A percentile compares a stretch with the other conserved stretches of the same genome.
These are phyloP conservation scores for Pseudococcus longispinus DNA, from an alignment of 2,888 invertebrate species.

Conservation along the genomic window DNA sequence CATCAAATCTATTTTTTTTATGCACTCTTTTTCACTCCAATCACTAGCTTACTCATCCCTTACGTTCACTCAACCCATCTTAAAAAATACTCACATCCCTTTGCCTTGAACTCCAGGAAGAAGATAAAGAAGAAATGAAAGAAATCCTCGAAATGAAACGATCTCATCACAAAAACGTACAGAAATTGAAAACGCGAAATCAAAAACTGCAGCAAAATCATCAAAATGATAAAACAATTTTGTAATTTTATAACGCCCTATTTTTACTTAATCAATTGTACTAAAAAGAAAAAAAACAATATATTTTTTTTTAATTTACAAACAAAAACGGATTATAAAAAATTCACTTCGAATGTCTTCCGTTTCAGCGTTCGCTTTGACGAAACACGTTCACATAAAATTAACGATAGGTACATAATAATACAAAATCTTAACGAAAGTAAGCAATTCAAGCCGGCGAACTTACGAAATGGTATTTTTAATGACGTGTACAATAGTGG, in stretches of 20 bases:
- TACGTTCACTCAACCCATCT: no score
- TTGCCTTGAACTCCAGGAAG: conserved; percentile 70
- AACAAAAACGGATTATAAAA: not conserved
- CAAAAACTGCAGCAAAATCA: conserved; percentile 54
- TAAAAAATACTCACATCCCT: no score
- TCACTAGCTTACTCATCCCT: no score
- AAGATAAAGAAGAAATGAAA: conserved; percentile 93
- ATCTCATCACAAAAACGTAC: conserved; percentile 80
- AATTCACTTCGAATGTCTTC: not conserved
- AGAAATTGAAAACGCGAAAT: conserved; percentile 67
- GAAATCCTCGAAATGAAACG: conserved; percentile 90
- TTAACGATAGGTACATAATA: not conserved
- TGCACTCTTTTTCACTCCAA: no score
- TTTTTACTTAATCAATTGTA: not conserved
- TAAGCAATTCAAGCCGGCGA: not conserved
- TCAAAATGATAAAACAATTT: conserved; percentile 35
- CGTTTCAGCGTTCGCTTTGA: not conserved
- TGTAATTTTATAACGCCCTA: conserved; percentile 12
- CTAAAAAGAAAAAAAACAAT: not conserved
- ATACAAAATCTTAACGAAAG: not conserved
- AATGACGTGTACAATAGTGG: conserved; percentile 76
- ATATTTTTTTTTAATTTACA: conserved; percentile 1
- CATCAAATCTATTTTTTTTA: no score
- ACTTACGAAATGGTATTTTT: conserved; percentile 62
- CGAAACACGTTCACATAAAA: not conserved